Evolutionary conservation across 2,888 invertebrate species (phyloP).

Genomic region (Tridacna crocea): DNA sequence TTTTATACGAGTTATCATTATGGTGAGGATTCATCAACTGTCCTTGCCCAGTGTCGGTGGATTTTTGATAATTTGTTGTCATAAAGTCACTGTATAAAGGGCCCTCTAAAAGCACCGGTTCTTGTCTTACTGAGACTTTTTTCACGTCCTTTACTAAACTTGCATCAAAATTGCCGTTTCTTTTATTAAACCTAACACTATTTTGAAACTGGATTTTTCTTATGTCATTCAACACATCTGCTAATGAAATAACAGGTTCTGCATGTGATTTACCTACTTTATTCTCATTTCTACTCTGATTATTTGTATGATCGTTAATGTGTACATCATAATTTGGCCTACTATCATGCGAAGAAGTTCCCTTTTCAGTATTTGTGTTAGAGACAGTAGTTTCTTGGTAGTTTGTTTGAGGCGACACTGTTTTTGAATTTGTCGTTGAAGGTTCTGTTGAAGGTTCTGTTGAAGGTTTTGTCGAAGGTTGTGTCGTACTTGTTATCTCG

Average conservation of each 20-base stretch:
- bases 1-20: background rate
- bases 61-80: constrained; percentile 8
- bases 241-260: constrained; percentile 34
- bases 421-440: too few species aligned
- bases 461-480: background rate
- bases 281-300: too few species aligned
- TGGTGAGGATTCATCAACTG: background rate
- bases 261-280: background rate
- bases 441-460: too few species aligned
- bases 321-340: too few species aligned
- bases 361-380: too few species aligned
- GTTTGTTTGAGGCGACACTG: too few species aligned
- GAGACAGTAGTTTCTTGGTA: too few species aligned
- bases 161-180: constrained; percentile 33
- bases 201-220: constrained; percentile 46
- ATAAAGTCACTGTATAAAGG: constrained; percentile 29
- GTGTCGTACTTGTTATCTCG: background rate
- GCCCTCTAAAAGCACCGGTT: constrained; percentile 31
- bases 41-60: background rate
- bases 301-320: too few species aligned
- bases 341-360: too few species aligned
- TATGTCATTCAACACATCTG: constrained; percentile 44
- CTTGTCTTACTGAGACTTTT: constrained; percentile 14
- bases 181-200: constrained; percentile 37
- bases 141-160: constrained; percentile 22